Percentiles rank a stretch among this genome's conserved stretches.
phyloP scores from a whole-genome alignment of 30 jellyfish, hydroid and myxozoan genomes.

The Pseudorhiza aurosa region DNA sequence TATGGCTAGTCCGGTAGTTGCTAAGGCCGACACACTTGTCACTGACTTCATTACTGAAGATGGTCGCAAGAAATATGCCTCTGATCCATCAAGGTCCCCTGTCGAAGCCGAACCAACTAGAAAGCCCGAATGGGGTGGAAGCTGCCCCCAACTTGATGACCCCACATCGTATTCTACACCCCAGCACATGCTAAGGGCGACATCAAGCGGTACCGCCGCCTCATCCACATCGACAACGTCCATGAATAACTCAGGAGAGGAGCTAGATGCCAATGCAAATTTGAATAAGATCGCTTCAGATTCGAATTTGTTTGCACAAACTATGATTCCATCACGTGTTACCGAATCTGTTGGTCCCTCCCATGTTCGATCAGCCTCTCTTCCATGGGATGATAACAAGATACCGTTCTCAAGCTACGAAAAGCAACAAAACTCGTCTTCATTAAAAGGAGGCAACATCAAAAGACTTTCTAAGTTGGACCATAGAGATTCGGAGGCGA shows the following conservation, averaged over 20 bases:
- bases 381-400: slow-evolving; percentile 90
- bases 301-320: slow-evolving; percentile 73
- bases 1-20: background rate
- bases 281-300: slow-evolving; percentile 83
- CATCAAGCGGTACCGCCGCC: slow-evolving; percentile 72
- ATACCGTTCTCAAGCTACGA: slow-evolving; percentile 61
- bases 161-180: slow-evolving; percentile 70
- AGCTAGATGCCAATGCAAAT: slow-evolving; percentile 44
- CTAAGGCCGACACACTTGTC: slow-evolving; percentile 85
- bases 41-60: slow-evolving; percentile 90
- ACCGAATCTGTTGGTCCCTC: slow-evolving; percentile 43
- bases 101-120: slow-evolving; percentile 73
- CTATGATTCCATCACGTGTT: slow-evolving; percentile 65
- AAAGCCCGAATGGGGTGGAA: slow-evolving; percentile 98
- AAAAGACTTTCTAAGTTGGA: slow-evolving; percentile 78
- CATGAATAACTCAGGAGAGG: slow-evolving; percentile 35
- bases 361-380: slow-evolving; percentile 91
- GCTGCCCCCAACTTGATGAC: slow-evolving; percentile 92
- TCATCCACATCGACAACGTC: slow-evolving; percentile 48
- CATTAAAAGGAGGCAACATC: background rate
- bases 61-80: slow-evolving; percentile 84
- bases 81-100: slow-evolving; percentile 95
- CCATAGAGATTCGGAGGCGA: slow-evolving; percentile 93
- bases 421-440: slow-evolving; percentile 2
- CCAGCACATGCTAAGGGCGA: slow-evolving; percentile 50